These are phyloP conservation scores for Amblyopsis hoosieri DNA, from an alignment of 2,797 vertebrate species.

Conservation along the genomic window DNA sequence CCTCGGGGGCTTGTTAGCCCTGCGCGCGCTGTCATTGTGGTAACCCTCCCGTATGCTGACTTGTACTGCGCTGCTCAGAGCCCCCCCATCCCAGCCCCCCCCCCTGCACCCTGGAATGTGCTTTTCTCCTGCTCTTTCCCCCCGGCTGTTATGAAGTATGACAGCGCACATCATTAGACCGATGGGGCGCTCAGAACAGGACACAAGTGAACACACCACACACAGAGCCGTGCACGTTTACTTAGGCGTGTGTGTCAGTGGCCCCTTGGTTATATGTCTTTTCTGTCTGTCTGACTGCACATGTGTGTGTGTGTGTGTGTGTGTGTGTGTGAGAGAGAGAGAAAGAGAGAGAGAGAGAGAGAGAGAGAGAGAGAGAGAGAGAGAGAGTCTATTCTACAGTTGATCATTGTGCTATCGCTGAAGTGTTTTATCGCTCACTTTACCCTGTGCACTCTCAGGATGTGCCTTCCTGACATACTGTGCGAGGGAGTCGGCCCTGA, in stretches of 20 bases:
- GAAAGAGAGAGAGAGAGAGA: too few relatives aligned
- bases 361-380: too few relatives aligned
- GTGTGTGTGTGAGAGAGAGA: too few relatives aligned
- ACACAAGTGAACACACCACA: conserved; percentile 1
- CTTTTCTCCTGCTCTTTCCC: conserved; percentile 48
- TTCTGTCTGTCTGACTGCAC: not conserved
- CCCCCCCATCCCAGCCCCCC: not conserved
- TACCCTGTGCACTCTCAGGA: conserved; percentile 55
- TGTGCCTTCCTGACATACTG: conserved; percentile 86
- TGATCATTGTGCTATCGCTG: not conserved
- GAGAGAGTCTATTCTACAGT: not conserved
- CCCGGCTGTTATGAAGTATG: conserved; percentile 34
- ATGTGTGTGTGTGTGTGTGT: not conserved
- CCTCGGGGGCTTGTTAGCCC: conserved; percentile 58
- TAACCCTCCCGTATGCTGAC: conserved; percentile 71
- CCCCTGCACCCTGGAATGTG: conserved; percentile 49
- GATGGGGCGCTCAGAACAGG: conserved; percentile 29
- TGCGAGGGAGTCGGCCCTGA: conserved; percentile 88
- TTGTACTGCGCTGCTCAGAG: conserved; percentile 50
- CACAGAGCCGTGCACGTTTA: too few relatives aligned
- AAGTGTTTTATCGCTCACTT: conserved; percentile 19
- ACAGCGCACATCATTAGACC: conserved; percentile 53
- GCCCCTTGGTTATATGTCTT: not conserved
- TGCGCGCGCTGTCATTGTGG: conserved; percentile 59
- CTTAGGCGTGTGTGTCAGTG: conserved; percentile 3